Evolutionary conservation across 2,113 vertebrate genomes (phyloP).

Genomic region (Gobius niger): DNA sequence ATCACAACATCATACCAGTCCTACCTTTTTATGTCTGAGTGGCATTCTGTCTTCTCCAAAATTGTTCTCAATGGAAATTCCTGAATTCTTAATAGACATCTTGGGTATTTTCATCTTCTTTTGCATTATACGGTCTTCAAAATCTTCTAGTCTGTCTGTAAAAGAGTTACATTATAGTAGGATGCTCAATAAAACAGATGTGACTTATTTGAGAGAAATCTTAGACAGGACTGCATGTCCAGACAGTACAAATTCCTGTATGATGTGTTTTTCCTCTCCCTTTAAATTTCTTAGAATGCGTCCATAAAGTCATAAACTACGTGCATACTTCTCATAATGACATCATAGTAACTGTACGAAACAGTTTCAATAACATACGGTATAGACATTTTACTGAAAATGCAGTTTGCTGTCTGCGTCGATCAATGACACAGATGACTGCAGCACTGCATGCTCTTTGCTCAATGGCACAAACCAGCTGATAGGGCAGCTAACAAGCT

Average conservation of each 20-base stretch:
- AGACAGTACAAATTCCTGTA: neutral
- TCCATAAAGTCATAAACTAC: neutral
- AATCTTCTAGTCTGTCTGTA: slow-evolving; percentile 83
- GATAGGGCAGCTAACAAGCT: slow-evolving; percentile 41
- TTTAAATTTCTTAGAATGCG: no score
- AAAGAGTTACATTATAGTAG: slow-evolving; percentile 30
- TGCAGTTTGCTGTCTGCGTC: slow-evolving; percentile 14
- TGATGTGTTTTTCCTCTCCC: no score
- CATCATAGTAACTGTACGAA: neutral
- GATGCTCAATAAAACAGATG: slow-evolving; percentile 5
- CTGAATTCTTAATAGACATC: slow-evolving; percentile 89
- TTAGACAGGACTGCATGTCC: neutral
- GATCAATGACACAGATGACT: slow-evolving; percentile 34
- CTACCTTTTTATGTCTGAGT: slow-evolving; percentile 97
- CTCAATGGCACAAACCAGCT: slow-evolving; percentile 18
- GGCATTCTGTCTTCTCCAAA: slow-evolving; percentile 93
- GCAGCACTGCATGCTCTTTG: slow-evolving; percentile 49
- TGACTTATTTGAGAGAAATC: neutral
- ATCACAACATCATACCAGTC: neutral
- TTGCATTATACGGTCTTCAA: slow-evolving; percentile 98
- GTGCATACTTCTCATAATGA: no score
- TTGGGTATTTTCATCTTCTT: slow-evolving; percentile 99
- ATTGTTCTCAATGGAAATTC: slow-evolving; percentile 90
- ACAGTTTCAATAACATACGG: neutral
- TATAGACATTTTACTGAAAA: slow-evolving; percentile 26